These are phyloP conservation scores for Pteropus alecto DNA, from an alignment of 2,113 vertebrate species.

Conservation along the genomic window DNA sequence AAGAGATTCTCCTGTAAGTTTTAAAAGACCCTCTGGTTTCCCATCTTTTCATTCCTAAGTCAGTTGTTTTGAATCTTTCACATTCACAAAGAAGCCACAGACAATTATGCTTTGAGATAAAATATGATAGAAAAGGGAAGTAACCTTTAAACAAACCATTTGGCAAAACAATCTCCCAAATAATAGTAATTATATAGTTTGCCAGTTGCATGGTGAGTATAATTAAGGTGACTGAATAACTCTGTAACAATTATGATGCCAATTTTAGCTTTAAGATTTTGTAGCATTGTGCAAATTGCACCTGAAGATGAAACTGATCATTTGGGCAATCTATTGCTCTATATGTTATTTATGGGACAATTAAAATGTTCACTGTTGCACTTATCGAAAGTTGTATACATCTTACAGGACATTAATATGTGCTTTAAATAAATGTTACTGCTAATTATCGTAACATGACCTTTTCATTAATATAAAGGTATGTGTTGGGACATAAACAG, in stretches of 20 bases:
- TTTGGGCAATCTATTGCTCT: conserved; percentile 33
- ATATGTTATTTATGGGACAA: conserved; percentile 47
- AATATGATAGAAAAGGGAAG: conserved; percentile 49
- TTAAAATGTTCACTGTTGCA: conserved; percentile 45
- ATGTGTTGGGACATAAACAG: neutral
- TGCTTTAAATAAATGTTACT: conserved; percentile 48
- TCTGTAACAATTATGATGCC: conserved; percentile 39
- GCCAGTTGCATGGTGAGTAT: conserved; percentile 32
- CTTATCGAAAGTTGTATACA: conserved; percentile 57
- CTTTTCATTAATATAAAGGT: conserved; percentile 43
- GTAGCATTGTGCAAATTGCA: conserved; percentile 24
- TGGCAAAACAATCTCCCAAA: conserved; percentile 49
- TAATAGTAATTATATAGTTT: conserved; percentile 60
- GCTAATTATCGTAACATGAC: conserved; percentile 37
- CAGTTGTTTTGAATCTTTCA: neutral
- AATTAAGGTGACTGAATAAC: conserved; percentile 67
- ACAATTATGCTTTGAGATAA: conserved; percentile 32
- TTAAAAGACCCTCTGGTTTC: neutral
- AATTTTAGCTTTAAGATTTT: conserved; percentile 59
- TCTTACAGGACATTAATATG: conserved; percentile 4
- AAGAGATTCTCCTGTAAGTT: neutral
- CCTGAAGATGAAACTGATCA: conserved; percentile 54
- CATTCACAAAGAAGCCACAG: neutral
- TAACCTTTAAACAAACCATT: conserved; percentile 52
- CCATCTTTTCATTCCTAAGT: neutral